Evolutionary conservation across 2,113 vertebrate species (phyloP), one percentile per base, ranked within the genome.

Genomic region (Pongo pygmaeus): DNA sequence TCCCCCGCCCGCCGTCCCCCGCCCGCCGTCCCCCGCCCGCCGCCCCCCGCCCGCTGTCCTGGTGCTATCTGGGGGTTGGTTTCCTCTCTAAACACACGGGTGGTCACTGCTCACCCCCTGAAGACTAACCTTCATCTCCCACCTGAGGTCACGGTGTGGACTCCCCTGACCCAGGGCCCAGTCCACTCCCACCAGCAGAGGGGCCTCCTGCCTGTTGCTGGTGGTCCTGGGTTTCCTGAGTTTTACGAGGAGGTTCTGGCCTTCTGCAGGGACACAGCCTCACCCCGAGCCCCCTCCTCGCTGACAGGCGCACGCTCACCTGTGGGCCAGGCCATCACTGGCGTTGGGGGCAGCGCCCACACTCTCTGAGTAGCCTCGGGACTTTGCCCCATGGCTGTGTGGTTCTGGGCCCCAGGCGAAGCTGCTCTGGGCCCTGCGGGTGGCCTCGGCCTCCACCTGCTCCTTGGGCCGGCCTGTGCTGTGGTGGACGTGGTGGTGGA

Each of bases 401-500:
- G 98, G 97, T 91, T 99, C 99, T 14, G 95, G 50, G 93, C 98
- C 99, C 99, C 99, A 99, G 0, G 98, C 57, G 20, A 99, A 98
- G 98, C 97, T 98, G 94, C 98, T 97, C 25, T 99, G 99, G 43
- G 96, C 97, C 12, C 99, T 98, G 92, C 98, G 98, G 12, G 98
- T 86, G 16, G 98, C 99, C 97, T 99, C 99, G 0, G 98, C 97
- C 93, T 99, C 99, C 0, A 96, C 97, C 96, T 99, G 99, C 97
- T 99, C 99, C 98, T 99, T 99, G 96, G 99, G 99, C 96, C 99
- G 98, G 98, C 99, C 98, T 35, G 98, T 77, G 3, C 97, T 89
- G 77, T 99, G 99, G 92, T 99, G 99, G 92, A 99, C 98, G 48
- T 99, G 98, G 98, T 99, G 99, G 97, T 99, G 99, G n/a, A 98